Base-by-base conservation (phyloP, 1,140 invertebrate species). In the Drosophila seguyi region DNA sequence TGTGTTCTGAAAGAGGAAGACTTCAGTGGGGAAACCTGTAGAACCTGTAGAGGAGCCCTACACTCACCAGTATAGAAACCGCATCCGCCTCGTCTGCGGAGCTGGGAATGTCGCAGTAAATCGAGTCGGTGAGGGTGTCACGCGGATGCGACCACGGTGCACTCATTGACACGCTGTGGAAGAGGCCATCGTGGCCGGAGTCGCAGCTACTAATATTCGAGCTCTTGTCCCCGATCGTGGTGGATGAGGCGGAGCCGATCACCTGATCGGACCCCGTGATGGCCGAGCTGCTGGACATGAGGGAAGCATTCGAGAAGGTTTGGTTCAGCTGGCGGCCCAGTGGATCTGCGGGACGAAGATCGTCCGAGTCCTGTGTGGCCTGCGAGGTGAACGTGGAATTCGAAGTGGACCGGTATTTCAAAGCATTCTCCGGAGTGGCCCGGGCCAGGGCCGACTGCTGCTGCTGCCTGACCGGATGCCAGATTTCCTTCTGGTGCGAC, bases 401-500 rank as follows among this genome's bases (percentile, higher is more conserved):
- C 62, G 81, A 81, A 71, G 67, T 79, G 60, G 62, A 62, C 13
- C 71, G 47, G 56, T 84, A 87, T 57, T 84, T 87, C 8, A 90
- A 31, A 13, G 86, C 86, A 20, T 90, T 91, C 18, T 90, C 74
- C 16, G 85, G 88, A 0, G 77, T 91, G 18, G 84, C 75, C 8
- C 72, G 67, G 0, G 69, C 66, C 47, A 91, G n/a, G 0, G 65
- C 57, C 6, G 69, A 65, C 8, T 78, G 71, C 38, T 77, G 66
- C 25, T 22, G 79, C 27, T 50, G 79, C 34, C 44, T 63, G 6
- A 95, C 92, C 6, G 95, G 95, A 79, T 96, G 95, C 95, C 95
- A 96, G 60, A 96, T 94, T 83, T 96, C 95, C 66, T 94, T 95
- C 11, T 95, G 95, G 44, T 95, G 94, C 65, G 94, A 95, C 34